phyloP scores from a whole-genome alignment of 1,140 invertebrate species.

The Caenorhabditis inopinata region DNA sequence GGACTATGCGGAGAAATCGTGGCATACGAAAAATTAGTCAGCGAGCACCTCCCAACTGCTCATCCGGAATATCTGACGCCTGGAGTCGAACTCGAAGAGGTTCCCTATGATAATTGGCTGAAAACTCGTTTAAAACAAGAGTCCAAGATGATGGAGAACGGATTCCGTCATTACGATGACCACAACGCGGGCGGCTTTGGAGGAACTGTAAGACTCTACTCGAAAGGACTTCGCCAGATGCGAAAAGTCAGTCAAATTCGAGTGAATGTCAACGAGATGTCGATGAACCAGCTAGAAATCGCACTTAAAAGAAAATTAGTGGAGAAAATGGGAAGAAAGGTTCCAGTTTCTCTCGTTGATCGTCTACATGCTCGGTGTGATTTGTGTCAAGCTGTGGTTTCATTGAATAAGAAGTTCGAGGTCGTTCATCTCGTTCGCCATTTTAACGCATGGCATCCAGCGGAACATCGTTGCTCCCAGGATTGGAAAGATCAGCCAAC shows the following conservation, averaged over 20 bases:
- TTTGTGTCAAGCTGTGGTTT: slow-evolving; percentile 60
- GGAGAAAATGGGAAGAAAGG: slow-evolving; percentile 64
- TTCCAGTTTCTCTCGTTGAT: slow-evolving; percentile 62
- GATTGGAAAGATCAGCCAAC: slow-evolving; percentile 50
- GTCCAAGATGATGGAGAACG: slow-evolving; percentile 48
- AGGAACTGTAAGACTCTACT: background rate
- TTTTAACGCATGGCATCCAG: slow-evolving; percentile 65
- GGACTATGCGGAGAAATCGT: slow-evolving; percentile 65
- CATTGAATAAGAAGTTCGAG: slow-evolving; percentile 66
- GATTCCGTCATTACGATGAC: slow-evolving; percentile 46
- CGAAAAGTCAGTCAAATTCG: slow-evolving; percentile 55
- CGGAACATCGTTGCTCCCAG: slow-evolving; percentile 62
- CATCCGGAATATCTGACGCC: slow-evolving; percentile 58
- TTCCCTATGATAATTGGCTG: slow-evolving; percentile 61
- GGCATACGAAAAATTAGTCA: slow-evolving; percentile 57
- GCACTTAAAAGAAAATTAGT: slow-evolving; percentile 64
- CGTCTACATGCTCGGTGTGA: slow-evolving; percentile 65
- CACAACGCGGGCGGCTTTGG: background rate
- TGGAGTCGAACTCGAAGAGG: slow-evolving; percentile 58
- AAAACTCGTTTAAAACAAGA: slow-evolving; percentile 43
- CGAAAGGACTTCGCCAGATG: slow-evolving; percentile 25
- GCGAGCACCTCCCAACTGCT: slow-evolving; percentile 58
- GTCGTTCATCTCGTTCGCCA: slow-evolving; percentile 65
- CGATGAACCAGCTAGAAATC: slow-evolving; percentile 54
- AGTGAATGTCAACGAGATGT: slow-evolving; percentile 62